Evolutionary conservation across 92 coral and sea anemone genomes (phyloP).

Genomic region (Epizoanthus stellaris): DNA sequence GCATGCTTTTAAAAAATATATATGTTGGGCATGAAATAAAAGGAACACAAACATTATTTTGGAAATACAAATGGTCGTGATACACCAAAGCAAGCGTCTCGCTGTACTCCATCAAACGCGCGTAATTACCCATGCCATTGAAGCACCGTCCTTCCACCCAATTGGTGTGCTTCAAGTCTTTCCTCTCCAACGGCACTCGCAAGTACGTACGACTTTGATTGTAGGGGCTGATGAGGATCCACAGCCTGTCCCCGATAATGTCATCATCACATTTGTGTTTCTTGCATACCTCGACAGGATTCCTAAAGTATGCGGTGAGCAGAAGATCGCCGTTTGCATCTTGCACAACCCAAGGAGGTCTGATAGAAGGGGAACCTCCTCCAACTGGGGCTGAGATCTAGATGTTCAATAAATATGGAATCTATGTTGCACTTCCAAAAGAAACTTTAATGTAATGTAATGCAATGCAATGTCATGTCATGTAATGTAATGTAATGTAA

Average conservation of each 20-base stretch:
- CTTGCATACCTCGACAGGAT: constrained; percentile 37
- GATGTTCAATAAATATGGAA: background rate
- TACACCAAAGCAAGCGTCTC: background rate
- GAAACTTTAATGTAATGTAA: background rate
- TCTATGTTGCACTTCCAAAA: background rate
- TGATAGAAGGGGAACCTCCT: background rate
- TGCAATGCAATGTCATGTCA: background rate
- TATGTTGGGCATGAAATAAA: too few relatives aligned
- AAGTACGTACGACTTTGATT: background rate
- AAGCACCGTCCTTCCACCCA: constrained; percentile 59
- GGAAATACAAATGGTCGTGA: background rate
- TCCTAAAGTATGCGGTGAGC: constrained; percentile 47
- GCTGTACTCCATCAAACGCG: background rate
- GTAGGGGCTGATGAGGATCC: constrained; percentile 12
- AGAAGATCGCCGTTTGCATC: constrained; percentile 13
- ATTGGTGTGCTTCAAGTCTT: constrained; percentile 19
- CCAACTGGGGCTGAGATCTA: constrained; percentile 9
- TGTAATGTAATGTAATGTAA: background rate
- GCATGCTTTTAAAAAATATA: too few relatives aligned
- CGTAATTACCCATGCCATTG: constrained; percentile 37
- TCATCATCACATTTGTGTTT: background rate
- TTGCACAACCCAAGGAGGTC: constrained; percentile 33
- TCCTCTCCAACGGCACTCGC: constrained; percentile 32
- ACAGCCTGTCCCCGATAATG: constrained; percentile 33
- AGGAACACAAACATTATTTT: too few relatives aligned